Evolutionary conservation across 2,888 invertebrate species (phyloP).

Genomic region (Sipha maydis): DNA sequence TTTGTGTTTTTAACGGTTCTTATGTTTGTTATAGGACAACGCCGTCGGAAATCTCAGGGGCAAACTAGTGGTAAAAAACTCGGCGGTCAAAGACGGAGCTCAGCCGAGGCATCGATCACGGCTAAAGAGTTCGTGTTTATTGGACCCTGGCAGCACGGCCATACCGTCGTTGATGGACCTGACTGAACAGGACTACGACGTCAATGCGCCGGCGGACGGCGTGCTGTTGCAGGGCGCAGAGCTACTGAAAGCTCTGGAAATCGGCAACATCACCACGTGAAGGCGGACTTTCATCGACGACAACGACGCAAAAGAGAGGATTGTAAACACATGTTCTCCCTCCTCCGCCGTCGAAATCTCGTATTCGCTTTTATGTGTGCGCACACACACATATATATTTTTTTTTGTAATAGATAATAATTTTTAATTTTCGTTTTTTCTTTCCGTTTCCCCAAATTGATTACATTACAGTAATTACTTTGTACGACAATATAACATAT

Average conservation of each 20-base stretch:
- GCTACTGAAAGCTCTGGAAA: slow-evolving; percentile 68
- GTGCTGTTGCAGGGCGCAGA: slow-evolving; percentile 70
- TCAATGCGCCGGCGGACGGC: slow-evolving; percentile 70
- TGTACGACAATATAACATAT: neutral
- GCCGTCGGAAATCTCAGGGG: neutral
- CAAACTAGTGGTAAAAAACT: slow-evolving; percentile 6
- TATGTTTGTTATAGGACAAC: neutral
- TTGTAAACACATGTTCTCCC: neutral
- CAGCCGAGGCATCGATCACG: slow-evolving; percentile 46
- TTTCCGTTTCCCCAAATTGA: neutral
- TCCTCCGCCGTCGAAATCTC: neutral
- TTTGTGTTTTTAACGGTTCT: neutral
- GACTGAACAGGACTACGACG: slow-evolving; percentile 71
- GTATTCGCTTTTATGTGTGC: neutral
- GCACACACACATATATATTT: neutral
- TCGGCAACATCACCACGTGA: slow-evolving; percentile 63
- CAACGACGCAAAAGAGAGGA: too few relatives aligned
- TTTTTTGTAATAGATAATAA: neutral
- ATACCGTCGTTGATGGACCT: slow-evolving; percentile 69
- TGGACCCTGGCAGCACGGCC: slow-evolving; percentile 68
- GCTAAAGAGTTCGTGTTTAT: slow-evolving; percentile 67
- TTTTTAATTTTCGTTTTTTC: neutral
- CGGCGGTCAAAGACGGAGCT: slow-evolving; percentile 41
- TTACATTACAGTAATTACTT: neutral
- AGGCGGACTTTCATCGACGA: neutral